phyloP scores from a whole-genome alignment of 2,113 vertebrate species.

The Gallinago undulata region DNA sequence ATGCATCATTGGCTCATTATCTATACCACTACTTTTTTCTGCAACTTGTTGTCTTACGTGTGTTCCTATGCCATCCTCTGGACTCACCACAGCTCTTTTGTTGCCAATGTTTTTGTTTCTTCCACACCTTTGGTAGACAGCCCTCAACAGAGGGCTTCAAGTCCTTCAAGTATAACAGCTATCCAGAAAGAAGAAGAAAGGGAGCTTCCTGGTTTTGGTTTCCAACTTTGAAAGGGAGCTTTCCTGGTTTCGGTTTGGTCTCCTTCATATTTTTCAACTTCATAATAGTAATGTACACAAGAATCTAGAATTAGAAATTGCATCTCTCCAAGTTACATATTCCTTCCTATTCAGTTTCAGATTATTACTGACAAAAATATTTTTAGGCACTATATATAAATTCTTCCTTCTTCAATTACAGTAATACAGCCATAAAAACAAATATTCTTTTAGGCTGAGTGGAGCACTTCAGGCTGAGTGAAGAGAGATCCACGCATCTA shows the following conservation, averaged over 20 bases:
- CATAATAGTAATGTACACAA: neutral
- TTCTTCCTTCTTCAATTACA: neutral
- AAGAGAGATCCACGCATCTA: neutral
- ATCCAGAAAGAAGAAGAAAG: neutral
- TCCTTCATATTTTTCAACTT: neutral
- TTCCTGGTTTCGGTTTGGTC: neutral
- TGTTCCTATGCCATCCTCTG: neutral
- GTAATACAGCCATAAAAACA: neutral
- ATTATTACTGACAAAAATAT: neutral
- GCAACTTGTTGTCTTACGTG: neutral
- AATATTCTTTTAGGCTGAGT: constrained; percentile 23
- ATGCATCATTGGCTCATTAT: neutral
- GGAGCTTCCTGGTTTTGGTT: neutral
- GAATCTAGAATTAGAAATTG: neutral
- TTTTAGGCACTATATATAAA: constrained; percentile 5
- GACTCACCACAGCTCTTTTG: neutral
- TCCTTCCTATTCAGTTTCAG: neutral
- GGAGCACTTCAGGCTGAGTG: neutral
- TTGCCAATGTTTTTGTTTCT: neutral
- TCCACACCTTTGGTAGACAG: neutral
- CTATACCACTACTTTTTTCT: neutral
- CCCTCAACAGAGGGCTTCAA: neutral
- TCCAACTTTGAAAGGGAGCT: neutral
- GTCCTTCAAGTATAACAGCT: neutral
- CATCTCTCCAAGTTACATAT: neutral